Evolutionary conservation across 2,888 invertebrate species (phyloP).

Genomic region (Alloplasta piceator): DNA sequence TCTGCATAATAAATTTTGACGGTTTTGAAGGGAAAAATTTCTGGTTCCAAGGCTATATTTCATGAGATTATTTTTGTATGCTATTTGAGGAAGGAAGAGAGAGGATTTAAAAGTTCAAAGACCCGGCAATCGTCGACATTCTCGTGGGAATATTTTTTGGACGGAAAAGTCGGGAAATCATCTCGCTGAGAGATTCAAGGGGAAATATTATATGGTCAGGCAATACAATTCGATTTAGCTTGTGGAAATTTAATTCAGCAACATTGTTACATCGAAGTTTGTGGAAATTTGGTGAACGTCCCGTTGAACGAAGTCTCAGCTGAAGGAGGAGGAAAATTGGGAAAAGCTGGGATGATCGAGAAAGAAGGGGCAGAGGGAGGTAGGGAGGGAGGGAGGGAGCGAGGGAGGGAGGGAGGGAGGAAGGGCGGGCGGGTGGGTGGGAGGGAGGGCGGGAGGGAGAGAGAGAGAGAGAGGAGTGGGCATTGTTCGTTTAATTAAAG

Average conservation of each 20-base stretch:
- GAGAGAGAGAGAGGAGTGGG: slow-evolving; percentile 25
- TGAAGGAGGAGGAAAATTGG: too few species aligned
- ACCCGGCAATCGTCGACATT: slow-evolving; percentile 13
- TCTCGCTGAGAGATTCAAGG: slow-evolving; percentile 4
- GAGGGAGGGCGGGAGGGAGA: not conserved
- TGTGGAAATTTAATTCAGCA: slow-evolving; percentile 63
- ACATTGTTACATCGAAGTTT: slow-evolving; percentile 64
- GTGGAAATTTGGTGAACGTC: slow-evolving; percentile 16
- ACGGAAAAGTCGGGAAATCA: too few species aligned
- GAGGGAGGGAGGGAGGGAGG: slow-evolving; percentile 2
- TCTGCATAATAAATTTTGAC: too few species aligned
- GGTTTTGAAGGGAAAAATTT: too few species aligned
- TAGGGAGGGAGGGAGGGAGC: slow-evolving; percentile 20
- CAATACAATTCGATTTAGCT: slow-evolving; percentile 25
- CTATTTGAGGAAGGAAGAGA: not conserved
- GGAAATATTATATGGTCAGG: slow-evolving; percentile 6
- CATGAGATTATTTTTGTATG: too few species aligned
- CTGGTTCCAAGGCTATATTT: too few species aligned
- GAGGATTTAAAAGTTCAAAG: slow-evolving; percentile 6
- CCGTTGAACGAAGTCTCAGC: too few species aligned
- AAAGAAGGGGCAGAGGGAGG: not conserved
- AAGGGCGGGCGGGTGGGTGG: too few species aligned
- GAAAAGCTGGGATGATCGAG: too few species aligned
- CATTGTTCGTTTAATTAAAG: slow-evolving; percentile 69
- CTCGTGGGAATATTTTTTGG: too few species aligned